These are phyloP conservation scores for Phrynocephalus versicolor DNA, from an alignment of 2,113 vertebrate species.

Conservation along the genomic window DNA sequence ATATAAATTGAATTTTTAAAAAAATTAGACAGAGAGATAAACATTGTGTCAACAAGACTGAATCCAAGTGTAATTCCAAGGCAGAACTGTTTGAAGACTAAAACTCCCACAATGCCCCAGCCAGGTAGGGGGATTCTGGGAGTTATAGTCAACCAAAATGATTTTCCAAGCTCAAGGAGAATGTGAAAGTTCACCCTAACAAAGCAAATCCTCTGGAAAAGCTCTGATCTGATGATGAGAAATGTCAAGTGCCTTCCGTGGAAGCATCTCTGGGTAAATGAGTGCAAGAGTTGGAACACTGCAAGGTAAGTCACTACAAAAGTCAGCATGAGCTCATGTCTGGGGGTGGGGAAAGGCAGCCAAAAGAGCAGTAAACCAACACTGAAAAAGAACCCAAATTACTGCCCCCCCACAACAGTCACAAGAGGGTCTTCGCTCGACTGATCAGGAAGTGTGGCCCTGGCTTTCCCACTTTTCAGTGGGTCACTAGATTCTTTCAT, in stretches of 20 bases:
- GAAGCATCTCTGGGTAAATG: slow-evolving; percentile 31
- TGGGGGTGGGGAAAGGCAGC: slow-evolving; percentile 45
- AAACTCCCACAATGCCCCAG: no score
- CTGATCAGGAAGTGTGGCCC: not conserved
- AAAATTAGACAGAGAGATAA: no score
- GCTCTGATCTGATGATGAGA: rapidly evolving
- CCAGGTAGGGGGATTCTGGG: not conserved
- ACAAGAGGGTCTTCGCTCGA: not conserved
- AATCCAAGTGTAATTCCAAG: no score
- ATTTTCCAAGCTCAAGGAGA: not conserved
- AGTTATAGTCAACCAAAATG: not conserved
- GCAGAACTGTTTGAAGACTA: no score
- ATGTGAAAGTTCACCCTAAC: not conserved
- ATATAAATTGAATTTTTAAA: no score
- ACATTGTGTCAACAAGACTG: no score
- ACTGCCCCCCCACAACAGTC: slow-evolving; percentile 39
- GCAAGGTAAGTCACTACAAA: slow-evolving; percentile 23
- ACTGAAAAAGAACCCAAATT: slow-evolving; percentile 70
- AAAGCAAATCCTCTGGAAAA: not conserved
- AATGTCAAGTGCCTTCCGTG: not conserved
- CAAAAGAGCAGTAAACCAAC: slow-evolving; percentile 71
- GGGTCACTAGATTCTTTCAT: not conserved
- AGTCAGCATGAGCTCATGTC: slow-evolving; percentile 71
- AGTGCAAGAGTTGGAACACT: slow-evolving; percentile 53
- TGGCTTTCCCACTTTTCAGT: not conserved